These are phyloP conservation scores for Sciaenops ocellatus DNA, from an alignment of 2,797 vertebrate species.

Conservation along the genomic window DNA sequence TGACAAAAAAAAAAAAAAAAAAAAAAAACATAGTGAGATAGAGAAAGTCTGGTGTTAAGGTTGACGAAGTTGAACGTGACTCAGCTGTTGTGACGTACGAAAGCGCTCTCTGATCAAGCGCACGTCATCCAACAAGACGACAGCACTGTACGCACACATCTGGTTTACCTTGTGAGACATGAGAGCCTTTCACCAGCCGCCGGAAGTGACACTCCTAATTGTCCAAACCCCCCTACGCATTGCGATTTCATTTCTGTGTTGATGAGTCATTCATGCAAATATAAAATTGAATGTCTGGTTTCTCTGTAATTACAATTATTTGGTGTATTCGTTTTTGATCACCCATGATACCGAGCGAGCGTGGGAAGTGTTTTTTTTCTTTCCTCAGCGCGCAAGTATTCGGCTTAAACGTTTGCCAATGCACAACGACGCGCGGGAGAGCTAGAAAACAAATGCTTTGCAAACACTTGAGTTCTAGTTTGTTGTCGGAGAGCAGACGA, in stretches of 20 bases:
- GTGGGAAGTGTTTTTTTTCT: constrained; percentile 4
- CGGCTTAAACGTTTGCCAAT: not conserved
- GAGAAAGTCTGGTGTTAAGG: not conserved
- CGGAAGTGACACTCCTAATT: constrained; percentile 26
- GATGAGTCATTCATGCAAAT: constrained; percentile 44
- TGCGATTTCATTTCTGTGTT: constrained; percentile 26
- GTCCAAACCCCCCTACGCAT: constrained; percentile 6
- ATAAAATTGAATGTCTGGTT: constrained; percentile 17
- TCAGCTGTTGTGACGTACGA: constrained; percentile 35
- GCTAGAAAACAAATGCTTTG: constrained; percentile 40
- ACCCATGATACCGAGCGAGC: not conserved
- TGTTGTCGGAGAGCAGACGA: constrained; percentile 22
- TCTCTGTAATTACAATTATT: constrained; percentile 24
- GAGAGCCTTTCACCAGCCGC: not conserved
- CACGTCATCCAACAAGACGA: constrained; percentile 12
- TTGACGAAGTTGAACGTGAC: constrained; percentile 1
- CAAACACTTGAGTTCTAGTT: constrained; percentile 38
- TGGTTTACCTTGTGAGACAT: constrained; percentile 1
- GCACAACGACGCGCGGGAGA: not conserved
- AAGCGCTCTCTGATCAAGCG: not conserved
- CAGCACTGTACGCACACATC: not conserved
- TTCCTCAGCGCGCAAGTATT: constrained; percentile 12
- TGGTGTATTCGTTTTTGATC: not conserved
- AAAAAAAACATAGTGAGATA: constrained; percentile 31
- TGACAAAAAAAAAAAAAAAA: constrained; percentile 8